Base-by-base conservation (phyloP, 2,888 invertebrate species). In the Lymantria monacha region DNA sequence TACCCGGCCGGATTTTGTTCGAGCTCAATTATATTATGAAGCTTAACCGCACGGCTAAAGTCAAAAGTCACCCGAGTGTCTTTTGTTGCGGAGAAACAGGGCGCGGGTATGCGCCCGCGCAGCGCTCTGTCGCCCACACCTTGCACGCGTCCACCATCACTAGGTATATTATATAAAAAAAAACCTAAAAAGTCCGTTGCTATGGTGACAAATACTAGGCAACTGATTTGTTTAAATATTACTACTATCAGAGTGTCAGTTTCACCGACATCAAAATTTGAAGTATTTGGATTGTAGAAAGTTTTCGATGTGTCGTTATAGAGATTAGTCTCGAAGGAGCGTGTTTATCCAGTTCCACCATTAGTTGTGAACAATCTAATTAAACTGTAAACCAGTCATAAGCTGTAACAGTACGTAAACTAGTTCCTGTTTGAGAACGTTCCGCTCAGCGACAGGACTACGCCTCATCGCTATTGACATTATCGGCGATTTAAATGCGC, bases 11-110 rank as follows among this genome's bases (percentile, higher is more conserved):
- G 89, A 90, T 90, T 91, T 88, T 79, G 88, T 90, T 87, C 83
- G 86, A 75, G 85, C 88, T 83, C 90, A 91, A 91, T 90, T 91
- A 91, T 87, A 90, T 89, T 89, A 90, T 87, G 89, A 87, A 87
- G 89, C 87, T 86, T 83, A 84, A 83, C 79, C 84, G 81, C 80
- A 84, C 78, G 76, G 83, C 81, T 81, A 85, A 87, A 90, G 89
- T 88, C 89, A 91, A 90, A 89, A 88, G 90, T 89, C 89, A 89
- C 81, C 83, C 78, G 79, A 72, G 79, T 77, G 81, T 82, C 82
- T 79, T 74, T 67, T 82, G 82, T 81, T 73, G 76, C 69, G 70
- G 74, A 70, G 72, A 65, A 68, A 66, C 55, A 51, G 66, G 64
- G 68, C 72, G 74, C 73, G 73, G 71, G 69, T 65, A 57, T 58